These are phyloP conservation scores for Xerus rutilus DNA, from an alignment of 2,797 vertebrate species.

Conservation along the genomic window DNA sequence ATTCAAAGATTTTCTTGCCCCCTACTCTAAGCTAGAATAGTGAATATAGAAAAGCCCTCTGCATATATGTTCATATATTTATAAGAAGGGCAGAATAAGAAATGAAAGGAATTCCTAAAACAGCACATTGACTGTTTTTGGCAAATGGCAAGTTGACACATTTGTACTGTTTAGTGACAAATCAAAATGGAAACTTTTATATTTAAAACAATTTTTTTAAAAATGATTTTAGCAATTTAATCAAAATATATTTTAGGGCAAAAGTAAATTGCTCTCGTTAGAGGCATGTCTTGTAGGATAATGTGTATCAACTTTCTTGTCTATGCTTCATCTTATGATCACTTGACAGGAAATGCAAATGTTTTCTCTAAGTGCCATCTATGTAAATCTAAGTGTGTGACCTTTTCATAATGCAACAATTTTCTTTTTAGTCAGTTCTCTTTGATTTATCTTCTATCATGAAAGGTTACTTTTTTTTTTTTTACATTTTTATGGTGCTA, in stretches of 20 bases:
- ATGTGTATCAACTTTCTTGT: not conserved
- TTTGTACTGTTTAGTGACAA: not conserved
- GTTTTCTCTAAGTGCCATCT: slow-evolving; percentile 50
- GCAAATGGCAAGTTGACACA: not conserved
- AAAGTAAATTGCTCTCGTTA: not conserved
- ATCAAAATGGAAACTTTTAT: not conserved
- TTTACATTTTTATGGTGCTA: slow-evolving; percentile 10
- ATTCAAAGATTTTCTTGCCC: not conserved
- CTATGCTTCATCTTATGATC: slow-evolving; percentile 16
- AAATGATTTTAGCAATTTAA: not conserved
- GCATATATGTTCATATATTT: not conserved
- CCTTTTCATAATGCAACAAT: slow-evolving; percentile 37
- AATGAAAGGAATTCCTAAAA: not conserved
- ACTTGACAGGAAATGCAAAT: slow-evolving; percentile 67
- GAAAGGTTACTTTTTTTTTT: not conserved
- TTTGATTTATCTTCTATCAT: slow-evolving; percentile 34
- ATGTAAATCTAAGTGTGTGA: slow-evolving; percentile 69
- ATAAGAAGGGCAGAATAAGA: not conserved
- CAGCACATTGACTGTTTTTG: not conserved
- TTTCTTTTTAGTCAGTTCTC: slow-evolving; percentile 50
- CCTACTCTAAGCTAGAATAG: not conserved
- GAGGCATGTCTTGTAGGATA: not conserved
- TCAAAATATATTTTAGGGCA: not conserved
- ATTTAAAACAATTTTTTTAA: not conserved
- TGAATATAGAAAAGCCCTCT: rapidly evolving